These are phyloP conservation scores for Coryphaenoides rupestris DNA, from an alignment of 2,113 vertebrate species.

Conservation along the genomic window DNA sequence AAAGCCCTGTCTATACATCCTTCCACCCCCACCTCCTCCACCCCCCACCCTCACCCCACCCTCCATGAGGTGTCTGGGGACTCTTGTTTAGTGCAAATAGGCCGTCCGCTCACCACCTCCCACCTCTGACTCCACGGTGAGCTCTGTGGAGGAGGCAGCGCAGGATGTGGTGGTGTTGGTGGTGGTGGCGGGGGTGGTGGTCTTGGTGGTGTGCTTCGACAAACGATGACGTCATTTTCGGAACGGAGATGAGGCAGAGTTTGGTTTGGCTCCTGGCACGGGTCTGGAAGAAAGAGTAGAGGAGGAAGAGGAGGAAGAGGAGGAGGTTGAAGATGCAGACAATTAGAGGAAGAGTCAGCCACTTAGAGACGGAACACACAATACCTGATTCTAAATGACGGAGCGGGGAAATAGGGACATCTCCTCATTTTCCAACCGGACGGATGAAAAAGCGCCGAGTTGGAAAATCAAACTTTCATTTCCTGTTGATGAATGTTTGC, in stretches of 20 bases:
- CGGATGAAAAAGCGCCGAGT: neutral
- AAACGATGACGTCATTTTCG: constrained; percentile 72
- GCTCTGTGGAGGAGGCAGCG: neutral
- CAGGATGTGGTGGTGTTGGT: too few species aligned
- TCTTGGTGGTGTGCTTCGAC: neutral
- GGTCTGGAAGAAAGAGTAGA: constrained; percentile 42
- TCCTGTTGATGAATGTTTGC: too few species aligned
- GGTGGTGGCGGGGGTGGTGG: neutral
- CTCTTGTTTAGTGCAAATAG: constrained; percentile 73
- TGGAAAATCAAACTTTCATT: too few species aligned
- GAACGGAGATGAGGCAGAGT: constrained; percentile 63
- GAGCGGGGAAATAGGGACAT: neutral
- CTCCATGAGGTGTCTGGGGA: constrained; percentile 47
- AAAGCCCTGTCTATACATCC: neutral
- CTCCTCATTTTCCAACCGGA: neutral
- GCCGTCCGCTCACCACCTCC: constrained; percentile 46
- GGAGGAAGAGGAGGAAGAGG: neutral
- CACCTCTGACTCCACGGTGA: constrained; percentile 6
- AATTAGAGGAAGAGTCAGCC: neutral
- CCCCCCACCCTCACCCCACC: constrained; percentile 33
- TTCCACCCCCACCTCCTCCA: constrained; percentile 23
- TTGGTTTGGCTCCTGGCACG: constrained; percentile 76
- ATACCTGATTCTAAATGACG: neutral
- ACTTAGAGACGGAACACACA: neutral
- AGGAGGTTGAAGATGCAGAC: neutral